These are phyloP conservation scores for Caranx ignobilis DNA, from an alignment of 2,113 vertebrate genomes.

Conservation along the genomic window DNA sequence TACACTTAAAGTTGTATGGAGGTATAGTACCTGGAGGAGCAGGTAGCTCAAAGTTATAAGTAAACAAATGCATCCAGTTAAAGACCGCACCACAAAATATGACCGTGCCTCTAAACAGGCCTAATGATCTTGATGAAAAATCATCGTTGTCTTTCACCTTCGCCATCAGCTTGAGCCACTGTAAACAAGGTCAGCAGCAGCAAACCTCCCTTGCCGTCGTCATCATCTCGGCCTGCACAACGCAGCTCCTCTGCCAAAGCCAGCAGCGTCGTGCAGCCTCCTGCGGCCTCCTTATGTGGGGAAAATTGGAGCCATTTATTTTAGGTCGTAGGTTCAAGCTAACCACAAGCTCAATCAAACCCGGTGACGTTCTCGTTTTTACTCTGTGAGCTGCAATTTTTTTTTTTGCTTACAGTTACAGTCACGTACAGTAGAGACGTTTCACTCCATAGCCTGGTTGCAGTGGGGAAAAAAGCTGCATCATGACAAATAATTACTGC, in stretches of 20 bases:
- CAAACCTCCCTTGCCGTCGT: neutral
- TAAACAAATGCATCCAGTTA: neutral
- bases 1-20: too few relatives aligned
- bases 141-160: neutral
- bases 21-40: too few relatives aligned
- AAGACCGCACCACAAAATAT: too few relatives aligned
- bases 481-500: neutral
- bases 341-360: conserved; percentile 59
- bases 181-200: conserved; percentile 12
- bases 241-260: conserved; percentile 24
- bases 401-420: conserved; percentile 9
- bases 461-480: neutral
- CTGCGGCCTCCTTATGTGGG: conserved; percentile 32
- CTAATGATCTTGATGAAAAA: neutral
- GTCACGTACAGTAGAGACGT: conserved; percentile 13
- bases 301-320: conserved; percentile 55
- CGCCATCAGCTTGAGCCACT: neutral
- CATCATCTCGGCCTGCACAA: conserved; percentile 11
- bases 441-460: neutral
- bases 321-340: conserved; percentile 53
- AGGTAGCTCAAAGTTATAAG: neutral
- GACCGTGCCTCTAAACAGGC: neutral
- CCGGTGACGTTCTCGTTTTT: conserved; percentile 31
- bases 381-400: conserved; percentile 14
- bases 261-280: conserved; percentile 4